These are phyloP conservation scores for Apantesis nais DNA, from an alignment of 2,888 invertebrate species.

Conservation along the genomic window DNA sequence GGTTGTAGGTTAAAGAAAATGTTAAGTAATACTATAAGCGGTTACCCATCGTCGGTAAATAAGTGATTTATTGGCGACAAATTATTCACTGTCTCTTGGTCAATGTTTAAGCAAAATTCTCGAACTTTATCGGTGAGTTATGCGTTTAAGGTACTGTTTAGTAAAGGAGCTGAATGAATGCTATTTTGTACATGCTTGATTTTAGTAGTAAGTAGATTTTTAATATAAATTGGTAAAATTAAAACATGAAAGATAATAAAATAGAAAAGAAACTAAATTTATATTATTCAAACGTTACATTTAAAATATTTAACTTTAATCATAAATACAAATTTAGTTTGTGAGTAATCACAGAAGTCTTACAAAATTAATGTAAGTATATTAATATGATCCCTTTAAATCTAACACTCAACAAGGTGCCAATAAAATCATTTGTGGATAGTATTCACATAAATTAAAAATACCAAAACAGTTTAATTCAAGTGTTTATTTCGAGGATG, in stretches of 20 bases:
- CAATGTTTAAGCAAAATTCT: slow-evolving; percentile 42
- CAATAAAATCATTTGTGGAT: too few relatives aligned
- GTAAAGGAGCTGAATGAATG: slow-evolving; percentile 23
- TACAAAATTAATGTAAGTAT: too few relatives aligned
- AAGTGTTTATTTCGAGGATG: too few relatives aligned
- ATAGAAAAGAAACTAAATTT: neutral
- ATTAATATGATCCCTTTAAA: too few relatives aligned
- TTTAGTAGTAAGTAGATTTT: neutral
- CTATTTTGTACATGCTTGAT: neutral
- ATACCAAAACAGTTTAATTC: too few relatives aligned
- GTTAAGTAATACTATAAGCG: slow-evolving; percentile 13
- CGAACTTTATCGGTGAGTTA: slow-evolving; percentile 36
- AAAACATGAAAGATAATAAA: neutral
- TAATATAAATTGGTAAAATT: neutral
- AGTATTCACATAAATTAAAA: too few relatives aligned
- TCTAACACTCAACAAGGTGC: too few relatives aligned
- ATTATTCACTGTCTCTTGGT: slow-evolving; percentile 19
- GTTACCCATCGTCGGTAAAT: slow-evolving; percentile 19
- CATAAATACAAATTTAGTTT: too few relatives aligned
- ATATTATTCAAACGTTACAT: too few relatives aligned
- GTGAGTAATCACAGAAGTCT: too few relatives aligned
- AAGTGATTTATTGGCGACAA: slow-evolving; percentile 39
- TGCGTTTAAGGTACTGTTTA: slow-evolving; percentile 15
- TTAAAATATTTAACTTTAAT: too few relatives aligned
- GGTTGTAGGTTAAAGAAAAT: slow-evolving; percentile 27